Base-by-base conservation (phyloP, 2,888 invertebrate species). In the Bruchidius siliquastri region DNA sequence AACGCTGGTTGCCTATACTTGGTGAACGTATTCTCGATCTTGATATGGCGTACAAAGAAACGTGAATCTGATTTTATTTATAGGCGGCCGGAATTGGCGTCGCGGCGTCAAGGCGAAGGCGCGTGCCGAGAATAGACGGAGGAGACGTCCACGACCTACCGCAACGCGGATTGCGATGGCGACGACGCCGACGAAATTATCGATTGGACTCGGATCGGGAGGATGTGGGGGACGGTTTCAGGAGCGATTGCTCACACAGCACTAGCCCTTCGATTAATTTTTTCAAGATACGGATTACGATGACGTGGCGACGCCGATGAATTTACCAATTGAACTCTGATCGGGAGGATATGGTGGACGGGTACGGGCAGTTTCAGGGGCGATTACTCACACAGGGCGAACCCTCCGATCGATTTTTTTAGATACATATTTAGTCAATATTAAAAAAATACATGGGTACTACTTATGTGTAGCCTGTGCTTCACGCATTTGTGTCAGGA, bases 401-500 rank as follows among this genome's bases (percentile, higher is more conserved):
- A n/a, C n/a, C n/a, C n/a, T n/a, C n/a, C n/a, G n/a, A n/a, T n/a
- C n/a, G n/a, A n/a, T n/a, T n/a, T n/a, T n/a, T n/a, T n/a, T n/a
- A n/a, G n/a, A n/a, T n/a, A 22, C 71, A 69, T 73, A 73, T 73
- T 71, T 69, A 69, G 68, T 69, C 69, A 73, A 69, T 66, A 74
- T 72, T 67, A 74, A 71, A 72, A 72, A 22, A 73, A 73, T 69
- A 75, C 70, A 75, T 22, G 20, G 30, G 30, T 30, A 75, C 76
- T 80, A 81, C 72, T 81, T 81, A 74, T 93, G 93, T 79, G 93
- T 93, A 81, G 92, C 93, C 69, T 75, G 75, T 21, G 97, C 96
- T 90, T 99, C 99, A 88, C 99, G 95, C 95, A 97, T 96, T 89
- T 97, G 97, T 82, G 97, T 94, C 82, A 99, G 91, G 77, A 98